These are phyloP conservation scores for Herpetotheres cachinnans DNA, from an alignment of 2,113 vertebrate species.

Conservation along the genomic window DNA sequence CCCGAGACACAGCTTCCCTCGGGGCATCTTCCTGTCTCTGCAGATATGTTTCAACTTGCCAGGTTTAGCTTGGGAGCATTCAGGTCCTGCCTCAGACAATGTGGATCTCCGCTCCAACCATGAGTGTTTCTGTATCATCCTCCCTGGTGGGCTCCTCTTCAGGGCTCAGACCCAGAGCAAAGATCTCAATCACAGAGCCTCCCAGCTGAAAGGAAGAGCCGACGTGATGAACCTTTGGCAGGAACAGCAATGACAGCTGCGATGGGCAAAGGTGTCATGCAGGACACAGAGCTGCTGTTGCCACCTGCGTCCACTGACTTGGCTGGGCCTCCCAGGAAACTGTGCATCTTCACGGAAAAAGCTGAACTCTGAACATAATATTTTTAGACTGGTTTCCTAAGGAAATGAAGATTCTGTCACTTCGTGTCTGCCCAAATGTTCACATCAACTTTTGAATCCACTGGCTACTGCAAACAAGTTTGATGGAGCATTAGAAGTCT, in stretches of 20 bases:
- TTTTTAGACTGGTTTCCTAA: conserved; percentile 24
- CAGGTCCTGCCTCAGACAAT: not conserved
- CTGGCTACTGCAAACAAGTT: not conserved
- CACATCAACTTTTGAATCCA: not conserved
- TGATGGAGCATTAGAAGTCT: not conserved
- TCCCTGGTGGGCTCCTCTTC: not conserved
- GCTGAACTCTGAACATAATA: not conserved
- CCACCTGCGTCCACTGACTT: conserved; percentile 7
- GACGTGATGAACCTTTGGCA: fast-evolving
- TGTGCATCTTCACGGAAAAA: not conserved
- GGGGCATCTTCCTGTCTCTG: not conserved
- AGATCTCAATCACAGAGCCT: not conserved
- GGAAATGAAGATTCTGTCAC: conserved; percentile 7
- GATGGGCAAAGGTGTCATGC: not conserved
- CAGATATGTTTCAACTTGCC: not conserved
- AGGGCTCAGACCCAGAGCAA: not conserved
- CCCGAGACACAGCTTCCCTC: not conserved
- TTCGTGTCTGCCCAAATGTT: conserved; percentile 6
- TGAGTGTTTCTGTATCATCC: not conserved
- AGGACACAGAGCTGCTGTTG: not conserved
- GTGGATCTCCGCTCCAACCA: fast-evolving
- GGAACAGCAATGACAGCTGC: not conserved
- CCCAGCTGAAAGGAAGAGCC: not conserved
- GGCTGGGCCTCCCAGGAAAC: not conserved
- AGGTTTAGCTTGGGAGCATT: not conserved